Evolutionary conservation across 2,888 invertebrate genomes (phyloP), one percentile per base, ranked within the genome.

Genomic region (Diabrotica balteata): DNA sequence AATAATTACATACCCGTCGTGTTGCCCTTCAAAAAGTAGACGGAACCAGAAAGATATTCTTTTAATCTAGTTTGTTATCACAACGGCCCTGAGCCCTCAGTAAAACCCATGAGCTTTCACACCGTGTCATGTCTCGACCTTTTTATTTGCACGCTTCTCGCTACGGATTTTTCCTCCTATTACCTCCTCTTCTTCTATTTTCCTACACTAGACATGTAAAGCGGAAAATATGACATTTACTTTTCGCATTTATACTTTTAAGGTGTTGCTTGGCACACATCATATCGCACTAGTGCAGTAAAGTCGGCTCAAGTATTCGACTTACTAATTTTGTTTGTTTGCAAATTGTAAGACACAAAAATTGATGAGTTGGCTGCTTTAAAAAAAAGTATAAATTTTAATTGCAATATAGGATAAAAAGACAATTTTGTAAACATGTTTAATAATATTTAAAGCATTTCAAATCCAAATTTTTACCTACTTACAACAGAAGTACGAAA

Each of bases 211-310:
- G 72, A 72, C 76, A 73, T 74, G 72, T 72, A 76, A 77, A 76
- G 75, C 67, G 75, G 75, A 73, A 77, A 76, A 76, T 76, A 77
- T 76, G 74, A 76, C 75, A 74, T 76, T 75, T 76, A 73, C 75
- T 71, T 65, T 75, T 72, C 66, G 76, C 66, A 73, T 76, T 76
- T 64, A 59, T 45, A 63, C 58, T 32, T 32, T 54, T 55, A 55
- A 55, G 47, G 11, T 53, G 73, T 53, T 53, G 42, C 54, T 43
- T 50, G 7, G 46, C 51, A 57, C 55, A 57, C 55, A 57, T 45
- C n/a, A 43, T 57, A 57, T 55, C 55, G 55, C 55, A 17, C 1
- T 42, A 6, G 44, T 45, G 55, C 17, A 44, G 45, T 44, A 9
- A 44, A 17, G 11, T 57, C 45, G 17, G 43, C 11, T 54, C 54